Evolutionary conservation across 2,113 vertebrate genomes (phyloP).

Genomic region (Corythornis madagascariensis): DNA sequence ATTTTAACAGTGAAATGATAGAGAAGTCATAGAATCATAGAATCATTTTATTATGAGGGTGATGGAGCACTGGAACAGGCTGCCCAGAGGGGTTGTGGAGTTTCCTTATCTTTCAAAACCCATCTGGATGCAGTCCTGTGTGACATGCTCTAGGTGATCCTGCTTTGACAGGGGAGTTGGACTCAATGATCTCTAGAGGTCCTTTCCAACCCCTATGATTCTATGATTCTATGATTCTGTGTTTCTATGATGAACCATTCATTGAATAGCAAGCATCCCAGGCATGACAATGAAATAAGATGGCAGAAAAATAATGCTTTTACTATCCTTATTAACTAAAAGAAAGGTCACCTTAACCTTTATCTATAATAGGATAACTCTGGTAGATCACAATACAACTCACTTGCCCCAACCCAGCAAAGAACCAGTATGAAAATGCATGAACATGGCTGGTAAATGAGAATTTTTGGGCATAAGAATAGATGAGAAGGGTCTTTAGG

Average conservation of each 20-base stretch:
- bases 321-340: not conserved
- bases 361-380: not conserved
- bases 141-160: too few species aligned
- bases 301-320: not conserved
- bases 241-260: not conserved
- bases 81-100: too few species aligned
- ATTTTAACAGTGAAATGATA: not conserved
- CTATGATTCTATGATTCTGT: too few species aligned
- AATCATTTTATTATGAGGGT: too few species aligned
- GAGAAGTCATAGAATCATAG: not conserved
- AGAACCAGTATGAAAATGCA: not conserved
- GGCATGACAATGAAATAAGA: not conserved
- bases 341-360: not conserved
- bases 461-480: not conserved
- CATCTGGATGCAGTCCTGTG: too few species aligned
- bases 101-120: too few species aligned
- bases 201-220: too few species aligned
- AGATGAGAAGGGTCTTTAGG: not conserved
- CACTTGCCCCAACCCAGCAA: not conserved
- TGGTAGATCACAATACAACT: not conserved
- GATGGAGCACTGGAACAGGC: too few species aligned
- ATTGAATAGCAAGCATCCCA: not conserved
- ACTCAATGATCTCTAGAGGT: too few species aligned
- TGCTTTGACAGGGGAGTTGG: too few species aligned
- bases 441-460: not conserved